phyloP scores from a whole-genome alignment of 2,113 vertebrate species.

The Poeciliopsis prolifica region DNA sequence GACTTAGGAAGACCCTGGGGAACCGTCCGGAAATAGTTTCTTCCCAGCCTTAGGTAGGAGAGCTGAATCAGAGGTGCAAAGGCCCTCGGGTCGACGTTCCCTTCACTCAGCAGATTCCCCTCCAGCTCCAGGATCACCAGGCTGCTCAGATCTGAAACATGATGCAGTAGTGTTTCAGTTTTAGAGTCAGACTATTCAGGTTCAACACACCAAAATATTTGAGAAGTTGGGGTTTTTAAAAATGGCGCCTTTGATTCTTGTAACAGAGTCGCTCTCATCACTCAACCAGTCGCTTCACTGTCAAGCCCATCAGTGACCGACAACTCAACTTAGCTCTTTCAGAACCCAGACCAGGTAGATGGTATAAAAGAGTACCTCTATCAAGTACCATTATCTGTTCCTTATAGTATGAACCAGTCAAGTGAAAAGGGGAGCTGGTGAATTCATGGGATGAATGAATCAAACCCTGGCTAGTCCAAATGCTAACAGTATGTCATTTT shows the following conservation, averaged over 20 bases:
- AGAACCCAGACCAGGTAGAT: no score
- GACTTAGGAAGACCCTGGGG: conserved; percentile 90
- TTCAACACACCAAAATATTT: neutral
- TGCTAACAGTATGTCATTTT: neutral
- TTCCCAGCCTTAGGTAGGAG: conserved; percentile 88
- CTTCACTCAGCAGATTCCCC: conserved; percentile 91
- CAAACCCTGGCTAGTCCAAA: neutral
- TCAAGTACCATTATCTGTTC: neutral
- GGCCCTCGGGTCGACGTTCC: conserved; percentile 84
- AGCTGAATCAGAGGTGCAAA: conserved; percentile 85
- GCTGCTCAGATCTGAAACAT: conserved; percentile 81
- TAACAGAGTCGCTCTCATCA: no score
- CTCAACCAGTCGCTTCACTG: no score
- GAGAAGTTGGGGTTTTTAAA: no score
- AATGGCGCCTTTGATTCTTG: no score
- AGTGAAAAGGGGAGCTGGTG: neutral
- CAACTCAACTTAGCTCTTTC: no score
- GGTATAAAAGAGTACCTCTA: no score
- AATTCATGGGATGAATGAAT: no score
- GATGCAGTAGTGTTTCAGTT: conserved; percentile 4
- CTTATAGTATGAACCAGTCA: no score
- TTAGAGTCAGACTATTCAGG: neutral
- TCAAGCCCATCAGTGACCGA: no score
- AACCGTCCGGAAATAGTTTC: conserved; percentile 91
- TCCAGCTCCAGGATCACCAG: conserved; percentile 93